These are phyloP conservation scores for Trachymyrmex septentrionalis DNA, from an alignment of 1,140 invertebrate species.

Conservation along the genomic window DNA sequence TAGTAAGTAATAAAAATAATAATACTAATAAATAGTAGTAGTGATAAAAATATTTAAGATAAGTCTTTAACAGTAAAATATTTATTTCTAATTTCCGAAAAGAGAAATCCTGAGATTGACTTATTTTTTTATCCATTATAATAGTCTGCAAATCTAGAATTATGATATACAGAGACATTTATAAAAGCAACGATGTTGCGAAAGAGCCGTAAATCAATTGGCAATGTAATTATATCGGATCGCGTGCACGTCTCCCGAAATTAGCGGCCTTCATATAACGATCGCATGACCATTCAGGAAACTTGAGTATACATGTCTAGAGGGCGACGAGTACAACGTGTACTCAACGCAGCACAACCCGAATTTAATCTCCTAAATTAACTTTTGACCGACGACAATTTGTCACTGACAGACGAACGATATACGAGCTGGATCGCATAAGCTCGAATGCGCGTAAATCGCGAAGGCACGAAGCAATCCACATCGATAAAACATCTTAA, in stretches of 20 bases:
- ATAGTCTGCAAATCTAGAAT: not conserved
- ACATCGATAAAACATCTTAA: not conserved
- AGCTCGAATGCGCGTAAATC: slow-evolving; percentile 15
- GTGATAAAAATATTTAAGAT: not conserved
- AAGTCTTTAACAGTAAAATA: not conserved
- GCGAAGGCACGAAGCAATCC: not conserved
- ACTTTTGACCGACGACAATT: slow-evolving; percentile 31
- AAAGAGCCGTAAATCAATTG: slow-evolving; percentile 20
- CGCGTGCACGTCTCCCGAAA: slow-evolving; percentile 2
- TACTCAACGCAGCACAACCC: not conserved
- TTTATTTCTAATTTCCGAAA: not conserved
- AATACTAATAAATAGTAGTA: too few species aligned
- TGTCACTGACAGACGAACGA: slow-evolving; percentile 42
- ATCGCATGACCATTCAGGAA: slow-evolving; percentile 20
- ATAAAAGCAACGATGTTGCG: not conserved
- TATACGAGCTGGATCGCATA: slow-evolving; percentile 12
- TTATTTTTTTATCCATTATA: not conserved
- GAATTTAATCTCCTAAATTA: slow-evolving; percentile 49
- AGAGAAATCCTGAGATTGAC: not conserved
- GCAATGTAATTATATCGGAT: slow-evolving; percentile 13
- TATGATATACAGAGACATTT: not conserved
- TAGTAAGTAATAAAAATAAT: too few species aligned
- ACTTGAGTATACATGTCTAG: not conserved
- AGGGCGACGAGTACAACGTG: not conserved
- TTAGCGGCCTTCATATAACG: slow-evolving; percentile 8